Evolutionary conservation across 2,888 invertebrate genomes (phyloP).

Genomic region (Syritta pipiens): DNA sequence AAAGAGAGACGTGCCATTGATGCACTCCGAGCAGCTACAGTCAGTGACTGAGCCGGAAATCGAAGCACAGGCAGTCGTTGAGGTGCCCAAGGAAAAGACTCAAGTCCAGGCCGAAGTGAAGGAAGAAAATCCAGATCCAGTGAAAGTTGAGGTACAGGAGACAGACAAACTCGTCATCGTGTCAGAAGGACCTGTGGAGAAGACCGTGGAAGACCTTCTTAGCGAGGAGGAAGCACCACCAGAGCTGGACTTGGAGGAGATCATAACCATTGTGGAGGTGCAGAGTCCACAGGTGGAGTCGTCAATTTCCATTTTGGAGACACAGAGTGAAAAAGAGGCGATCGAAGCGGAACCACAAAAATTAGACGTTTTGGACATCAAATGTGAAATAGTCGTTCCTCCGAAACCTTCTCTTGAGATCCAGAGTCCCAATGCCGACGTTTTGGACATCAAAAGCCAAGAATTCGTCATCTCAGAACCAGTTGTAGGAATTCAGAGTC

Average conservation of each 20-base stretch:
- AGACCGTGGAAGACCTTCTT: neutral
- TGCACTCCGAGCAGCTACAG: neutral
- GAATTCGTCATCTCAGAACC: too few species aligned
- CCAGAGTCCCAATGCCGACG: too few species aligned
- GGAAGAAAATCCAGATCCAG: neutral
- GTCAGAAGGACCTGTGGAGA: neutral
- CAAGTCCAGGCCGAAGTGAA: neutral
- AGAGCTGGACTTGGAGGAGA: constrained; percentile 3
- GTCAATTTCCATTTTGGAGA: too few species aligned
- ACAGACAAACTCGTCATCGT: neutral
- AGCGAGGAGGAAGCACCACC: constrained; percentile 13
- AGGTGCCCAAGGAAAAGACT: neutral
- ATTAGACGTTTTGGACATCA: too few species aligned
- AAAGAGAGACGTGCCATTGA: neutral
- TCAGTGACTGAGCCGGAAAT: neutral
- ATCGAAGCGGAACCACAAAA: too few species aligned
- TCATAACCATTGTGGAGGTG: constrained; percentile 19
- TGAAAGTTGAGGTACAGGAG: neutral
- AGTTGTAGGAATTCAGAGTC: too few species aligned
- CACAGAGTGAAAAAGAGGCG: too few species aligned
- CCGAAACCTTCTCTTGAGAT: too few species aligned
- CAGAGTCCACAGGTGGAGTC: too few species aligned
- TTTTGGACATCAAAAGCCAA: too few species aligned
- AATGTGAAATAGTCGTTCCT: too few species aligned
- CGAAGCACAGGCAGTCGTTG: neutral